Evolutionary conservation across 1,140 invertebrate genomes (phyloP).

Genomic region (Rhyacophila brunnea): DNA sequence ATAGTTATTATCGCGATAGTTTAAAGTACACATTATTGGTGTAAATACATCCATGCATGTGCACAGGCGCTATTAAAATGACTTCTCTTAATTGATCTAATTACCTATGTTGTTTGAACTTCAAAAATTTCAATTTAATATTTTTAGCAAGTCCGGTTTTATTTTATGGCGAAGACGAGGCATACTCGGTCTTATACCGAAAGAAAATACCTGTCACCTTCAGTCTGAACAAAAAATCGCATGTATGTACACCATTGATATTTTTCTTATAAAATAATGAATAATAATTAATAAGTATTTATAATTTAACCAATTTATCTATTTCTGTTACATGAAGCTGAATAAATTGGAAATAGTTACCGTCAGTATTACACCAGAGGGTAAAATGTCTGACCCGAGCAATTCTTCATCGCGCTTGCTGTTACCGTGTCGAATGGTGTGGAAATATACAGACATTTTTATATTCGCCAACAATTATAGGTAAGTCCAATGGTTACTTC

Average conservation of each 20-base stretch:
- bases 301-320: too few relatives aligned
- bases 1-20: too few relatives aligned
- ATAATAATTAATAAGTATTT: too few relatives aligned
- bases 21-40: too few relatives aligned
- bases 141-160: constrained; percentile 49
- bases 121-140: background rate
- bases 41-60: too few relatives aligned
- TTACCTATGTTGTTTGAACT: too few relatives aligned
- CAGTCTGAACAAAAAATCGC: constrained; percentile 50
- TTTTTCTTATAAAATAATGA: too few relatives aligned
- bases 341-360: constrained; percentile 49
- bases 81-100: too few relatives aligned
- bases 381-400: constrained; percentile 34
- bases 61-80: too few relatives aligned
- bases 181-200: constrained; percentile 48
- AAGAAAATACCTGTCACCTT: constrained; percentile 56
- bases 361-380: constrained; percentile 36
- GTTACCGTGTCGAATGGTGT: constrained; percentile 22
- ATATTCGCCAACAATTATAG: constrained; percentile 29
- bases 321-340: constrained; percentile 37
- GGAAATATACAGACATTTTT: constrained; percentile 26
- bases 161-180: constrained; percentile 58
- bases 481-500: constrained; percentile 10
- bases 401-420: constrained; percentile 13
- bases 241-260: too few relatives aligned